Conservation (phyloP, 2,888 invertebrate genomes). For the Anagyrus pseudococci region DNA sequence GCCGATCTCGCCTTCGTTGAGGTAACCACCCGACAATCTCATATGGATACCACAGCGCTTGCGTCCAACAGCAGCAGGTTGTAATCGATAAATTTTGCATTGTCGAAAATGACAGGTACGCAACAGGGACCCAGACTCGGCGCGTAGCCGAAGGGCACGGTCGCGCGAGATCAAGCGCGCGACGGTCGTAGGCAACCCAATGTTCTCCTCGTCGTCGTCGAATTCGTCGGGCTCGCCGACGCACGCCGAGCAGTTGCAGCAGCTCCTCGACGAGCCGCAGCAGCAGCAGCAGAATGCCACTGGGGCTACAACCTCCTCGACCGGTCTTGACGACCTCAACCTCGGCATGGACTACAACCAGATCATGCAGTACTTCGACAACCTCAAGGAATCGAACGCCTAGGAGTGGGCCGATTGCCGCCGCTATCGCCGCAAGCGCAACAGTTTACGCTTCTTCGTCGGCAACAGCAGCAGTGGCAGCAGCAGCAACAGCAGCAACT, state of each 20-base stretch:
- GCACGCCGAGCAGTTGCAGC: slow-evolving; percentile 60
- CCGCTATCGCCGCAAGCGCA: slow-evolving; percentile 27
- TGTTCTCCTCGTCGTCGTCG: slow-evolving; percentile 70
- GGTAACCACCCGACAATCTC: slow-evolving; percentile 31
- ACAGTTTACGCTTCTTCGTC: slow-evolving; percentile 29
- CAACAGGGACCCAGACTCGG: slow-evolving; percentile 47
- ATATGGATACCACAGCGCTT: slow-evolving; percentile 18
- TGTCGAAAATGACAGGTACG: slow-evolving; percentile 27
- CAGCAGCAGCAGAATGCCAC: slow-evolving; percentile 7
- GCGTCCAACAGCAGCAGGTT: too few species aligned
- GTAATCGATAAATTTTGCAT: slow-evolving; percentile 29
- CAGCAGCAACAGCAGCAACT: slow-evolving; percentile 6
- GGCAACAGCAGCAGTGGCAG: slow-evolving; percentile 15
- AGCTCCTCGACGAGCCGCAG: slow-evolving; percentile 59
- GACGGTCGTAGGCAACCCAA: slow-evolving; percentile 87
- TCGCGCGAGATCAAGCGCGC: slow-evolving; percentile 77
- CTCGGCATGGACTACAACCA: slow-evolving; percentile 95
- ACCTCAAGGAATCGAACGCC: slow-evolving; percentile 93
- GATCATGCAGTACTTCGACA: slow-evolving; percentile 98
- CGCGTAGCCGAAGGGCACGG: slow-evolving; percentile 47
- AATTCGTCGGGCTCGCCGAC: slow-evolving; percentile 50
- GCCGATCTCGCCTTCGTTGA: slow-evolving; percentile 51
- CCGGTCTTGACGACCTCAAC: slow-evolving; percentile 79
- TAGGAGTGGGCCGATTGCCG: slow-evolving; percentile 58
- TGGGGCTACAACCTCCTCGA: slow-evolving; percentile 3